Base-by-base conservation (phyloP, 2,888 invertebrate species). In the Diploptera punctata region DNA sequence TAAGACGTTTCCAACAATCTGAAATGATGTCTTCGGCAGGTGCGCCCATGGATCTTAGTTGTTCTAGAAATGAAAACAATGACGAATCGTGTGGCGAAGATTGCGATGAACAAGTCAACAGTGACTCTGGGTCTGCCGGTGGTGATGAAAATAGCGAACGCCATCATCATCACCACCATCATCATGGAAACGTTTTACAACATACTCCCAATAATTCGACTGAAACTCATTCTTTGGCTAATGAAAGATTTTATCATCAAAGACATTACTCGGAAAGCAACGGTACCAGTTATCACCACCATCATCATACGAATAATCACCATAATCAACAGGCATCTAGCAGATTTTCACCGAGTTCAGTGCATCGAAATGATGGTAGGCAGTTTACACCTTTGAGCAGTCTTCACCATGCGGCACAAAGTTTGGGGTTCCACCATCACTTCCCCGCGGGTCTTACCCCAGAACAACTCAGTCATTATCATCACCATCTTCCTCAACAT, bases 11-110 rank as follows among this genome's bases (percentile, higher is more conserved):
- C 5, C 83, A 82, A 76, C 81, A 16, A 75, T 75, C n/a, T 83
- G 82, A 76, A 80, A n/a, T 85, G 86, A 82, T 79, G 85, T 76
- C 82, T 85, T 49, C 76, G 76, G 43, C 86, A 85, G 79, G 86
- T 85, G 3, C 85, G 86, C 77, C 78, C 74, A 81, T 81, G 81
- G 83, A 79, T 79, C 78, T 79, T 77, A 83, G 81, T 76, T 81
- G 80, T 73, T 79, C 77, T 76, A 75, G 49, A 1, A 19, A 24
- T 19, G 79, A 80, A 70, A 77, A 76, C 71, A 80, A 79, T 52
- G 77, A 78, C 60, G 80, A 81, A 61, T 78, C 79, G 65, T 78
- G 78, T 71, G 76, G 77, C 33, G 76, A 76, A 67, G 75, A 76
- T 62, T 75, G 77, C 61, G 78, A 78, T 67, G 67, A 57, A 29